Evolutionary conservation across 2,113 vertebrate species (phyloP), one percentile per base, ranked within the genome.

Genomic region (Lophotis ruficrista): DNA sequence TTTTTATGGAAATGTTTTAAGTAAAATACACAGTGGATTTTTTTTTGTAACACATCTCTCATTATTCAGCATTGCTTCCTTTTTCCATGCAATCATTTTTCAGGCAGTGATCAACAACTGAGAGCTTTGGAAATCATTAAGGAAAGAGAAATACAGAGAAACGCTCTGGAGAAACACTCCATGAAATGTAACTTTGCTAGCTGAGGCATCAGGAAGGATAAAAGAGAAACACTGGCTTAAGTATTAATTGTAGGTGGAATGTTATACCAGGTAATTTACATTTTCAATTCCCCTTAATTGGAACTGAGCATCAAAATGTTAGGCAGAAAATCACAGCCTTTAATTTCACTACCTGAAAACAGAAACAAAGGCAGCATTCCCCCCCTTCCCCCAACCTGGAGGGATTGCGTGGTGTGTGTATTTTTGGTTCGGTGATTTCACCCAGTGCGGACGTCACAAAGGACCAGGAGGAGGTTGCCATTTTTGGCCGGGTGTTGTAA

Each of bases 111-210:
- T 92, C 87, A 94, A 94, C 92, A 92, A 54, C 82, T 21, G 81
- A 79, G 68, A 80, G 69, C 83, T 92, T 95, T 96, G 89, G 92
- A 96, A 90, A 92, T 94, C 83, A 68, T 92, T 90, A 92, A 92
- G 71, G 68, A 83, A 89, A 94, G 83, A 89, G 95, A 89, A 94
- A 92, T 66, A 43, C 41, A 43, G 41, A 43, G 41, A 43, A 43
- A 43, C 6, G 41, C 41, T 43, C 41, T 43, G 14, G 80, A 89
- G 95, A 89, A 94, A 92, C 70, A 51, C 41, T 94, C 70, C n/a
- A 38, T 72, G 66, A 95, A 94, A 89, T 62, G 41, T 83, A 93
- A 94, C 94, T 96, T 96, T 89, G 73, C 87, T 94, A 76, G 80
- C 76, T 92, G 77, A 93, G 87, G 66, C 78, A 79, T 87, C 83